Base-by-base conservation (phyloP, 2,113 vertebrate species). In the Halichoerus grypus region DNA sequence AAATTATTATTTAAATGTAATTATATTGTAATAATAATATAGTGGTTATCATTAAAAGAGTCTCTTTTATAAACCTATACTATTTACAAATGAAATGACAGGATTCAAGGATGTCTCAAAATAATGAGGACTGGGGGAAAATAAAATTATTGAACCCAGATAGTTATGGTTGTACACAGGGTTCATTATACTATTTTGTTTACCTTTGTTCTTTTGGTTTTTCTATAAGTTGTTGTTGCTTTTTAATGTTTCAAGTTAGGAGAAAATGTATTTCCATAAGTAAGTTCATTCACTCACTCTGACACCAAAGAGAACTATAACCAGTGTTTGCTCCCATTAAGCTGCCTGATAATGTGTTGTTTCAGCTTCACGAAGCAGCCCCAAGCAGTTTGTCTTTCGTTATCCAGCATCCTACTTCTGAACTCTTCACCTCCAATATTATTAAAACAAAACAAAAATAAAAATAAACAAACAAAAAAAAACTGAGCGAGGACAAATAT, bases 11-110 rank as follows among this genome's bases (percentile, higher is more conserved):
- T 95, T 95, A 88, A 13, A 92, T n/a, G 11, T 65, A 69, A 69
- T 69, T 18, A 10, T 69, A n/a, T 18, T 67, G 16, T 67, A 91
- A 93, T 10, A 83, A 33, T 79, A 53, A 42, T 69, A 71, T 26
- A 65, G 14, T 46, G 26, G 5, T 63, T 57, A 95, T 93, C 21
- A 39, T 67, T 24, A 65, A 81, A 86, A 86, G 61, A 19, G 28
- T 86, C 59, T 81, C 42, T 82, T 88, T 93, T 84, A 96, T 65
- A 97, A 97, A 83, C 77, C 36, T 42, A 77, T 28, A 77, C 26
- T 59, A 72, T 46, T 94, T 87, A 72, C 33, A 88, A 81, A 67
- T 63, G 14, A 91, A 94, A 53, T 84, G 13, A 39, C 3, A 67
- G 53, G 28, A 84, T 53, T 94, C 33, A 49, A 91, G 77, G 9